A percentile compares a stretch with the other conserved stretches of the same genome.
These are phyloP conservation scores for Psilopsiagon aurifrons DNA, from an alignment of 2,113 vertebrate species.

Conservation along the genomic window DNA sequence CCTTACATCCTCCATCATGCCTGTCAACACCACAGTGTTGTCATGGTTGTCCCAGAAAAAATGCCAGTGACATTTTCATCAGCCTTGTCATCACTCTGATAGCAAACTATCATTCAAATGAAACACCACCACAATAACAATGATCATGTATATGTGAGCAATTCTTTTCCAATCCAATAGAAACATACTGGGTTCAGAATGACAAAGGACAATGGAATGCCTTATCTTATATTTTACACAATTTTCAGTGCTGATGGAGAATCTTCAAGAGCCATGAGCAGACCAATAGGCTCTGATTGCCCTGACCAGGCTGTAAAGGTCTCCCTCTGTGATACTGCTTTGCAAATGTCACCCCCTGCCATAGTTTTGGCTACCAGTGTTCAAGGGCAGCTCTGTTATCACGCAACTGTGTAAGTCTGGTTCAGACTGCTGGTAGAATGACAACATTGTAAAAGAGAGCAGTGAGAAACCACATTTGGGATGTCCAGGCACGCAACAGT, in stretches of 20 bases:
- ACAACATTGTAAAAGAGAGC: accelerated
- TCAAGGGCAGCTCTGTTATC: background rate
- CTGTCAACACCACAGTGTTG: background rate
- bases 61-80: background rate
- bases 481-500: background rate
- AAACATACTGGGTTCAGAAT: background rate
- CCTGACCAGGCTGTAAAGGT: background rate
- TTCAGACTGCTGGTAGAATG: background rate
- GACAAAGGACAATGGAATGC: background rate
- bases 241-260: background rate
- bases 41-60: background rate
- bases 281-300: background rate
- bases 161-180: background rate
- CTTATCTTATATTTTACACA: background rate
- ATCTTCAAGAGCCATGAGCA: background rate
- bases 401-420: background rate
- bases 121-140: background rate
- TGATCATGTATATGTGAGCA: background rate
- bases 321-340: background rate
- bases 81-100: background rate
- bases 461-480: background rate
- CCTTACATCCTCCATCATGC: background rate
- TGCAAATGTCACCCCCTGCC: background rate
- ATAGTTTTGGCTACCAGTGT: background rate
- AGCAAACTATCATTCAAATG: background rate